Base-by-base conservation (phyloP, 2,888 invertebrate genomes). In the Lomographa bimaculata region DNA sequence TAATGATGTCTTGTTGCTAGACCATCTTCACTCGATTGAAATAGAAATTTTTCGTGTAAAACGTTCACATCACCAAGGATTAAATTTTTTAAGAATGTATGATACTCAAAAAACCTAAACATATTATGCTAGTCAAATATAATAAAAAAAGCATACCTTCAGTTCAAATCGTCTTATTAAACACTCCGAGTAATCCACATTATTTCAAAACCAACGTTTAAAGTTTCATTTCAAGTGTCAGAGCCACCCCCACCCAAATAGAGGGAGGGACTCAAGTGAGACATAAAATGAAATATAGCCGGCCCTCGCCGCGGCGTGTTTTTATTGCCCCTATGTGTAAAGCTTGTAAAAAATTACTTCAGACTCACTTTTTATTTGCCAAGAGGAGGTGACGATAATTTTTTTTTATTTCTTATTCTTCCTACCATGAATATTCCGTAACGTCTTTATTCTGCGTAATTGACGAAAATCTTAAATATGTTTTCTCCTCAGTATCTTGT, bases 311-410 rank as follows among this genome's bases (percentile, higher is more conserved):
- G 68, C 61, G 76, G 64, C 71, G 73, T 67, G 71, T 71, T 80
- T 84, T 85, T 85, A 86, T 82, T 81, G 76, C 77, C 65, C 74
- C 76, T 71, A 76, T 82, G 82, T 81, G 80, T 80, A 79, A 76
- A 72, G 76, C 78, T 78, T 78, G 82, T 79, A 77, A 83, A 85
- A 43, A 43, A 43, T 43, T 43, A 43, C 79, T 76, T 59, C 57
- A 66, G 64, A 73, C 72, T 75, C 66, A 68, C 63, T 79, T 77
- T 75, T 74, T 75, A 72, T 60, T 54, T 56, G 50, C 63, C 14
- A 60, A 63, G 57, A 67, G 56, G 68, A 71, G 69, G 75, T 71
- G 76, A 76, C 75, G 75, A 75, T 80, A 71, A 66, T 76, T 73
- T 76, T 75, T 57, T 75, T n/a, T n/a, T n/a, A n/a, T n/a, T n/a